phyloP scores from a whole-genome alignment of 1,140 invertebrate genomes.

The Phocides pigmalion region DNA sequence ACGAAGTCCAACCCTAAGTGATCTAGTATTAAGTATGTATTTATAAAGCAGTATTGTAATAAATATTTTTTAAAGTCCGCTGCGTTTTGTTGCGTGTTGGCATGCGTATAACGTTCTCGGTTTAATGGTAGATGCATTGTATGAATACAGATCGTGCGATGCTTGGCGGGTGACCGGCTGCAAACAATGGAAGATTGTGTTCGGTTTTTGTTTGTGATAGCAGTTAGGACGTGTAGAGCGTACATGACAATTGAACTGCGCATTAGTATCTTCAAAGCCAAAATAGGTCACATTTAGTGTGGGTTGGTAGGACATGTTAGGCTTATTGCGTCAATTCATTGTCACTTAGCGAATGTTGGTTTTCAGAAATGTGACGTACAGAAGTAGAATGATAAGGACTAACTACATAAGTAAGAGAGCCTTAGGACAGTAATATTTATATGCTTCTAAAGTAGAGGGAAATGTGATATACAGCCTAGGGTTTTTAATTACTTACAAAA shows the following conservation, averaged over 20 bases:
- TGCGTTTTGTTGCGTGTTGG: slow-evolving; percentile 44
- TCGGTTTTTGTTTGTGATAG: slow-evolving; percentile 25
- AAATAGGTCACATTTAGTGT: slow-evolving; percentile 33
- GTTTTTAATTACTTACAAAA: too few relatives aligned
- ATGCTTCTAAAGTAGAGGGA: too few relatives aligned
- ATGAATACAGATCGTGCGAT: slow-evolving; percentile 39
- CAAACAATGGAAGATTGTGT: slow-evolving; percentile 39
- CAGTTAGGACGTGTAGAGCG: slow-evolving; percentile 9
- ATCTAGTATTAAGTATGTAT: slow-evolving; percentile 66
- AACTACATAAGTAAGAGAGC: not conserved
- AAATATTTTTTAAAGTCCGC: slow-evolving; percentile 64
- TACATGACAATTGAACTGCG: slow-evolving; percentile 25
- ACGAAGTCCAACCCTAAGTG: slow-evolving; percentile 69
- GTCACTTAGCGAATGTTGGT: not conserved
- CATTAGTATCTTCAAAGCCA: slow-evolving; percentile 12
- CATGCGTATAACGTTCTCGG: slow-evolving; percentile 39
- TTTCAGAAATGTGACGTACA: not conserved
- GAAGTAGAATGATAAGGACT: not conserved
- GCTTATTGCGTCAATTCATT: slow-evolving; percentile 13
- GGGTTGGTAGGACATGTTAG: slow-evolving; percentile 7
- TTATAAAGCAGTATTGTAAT: slow-evolving; percentile 76
- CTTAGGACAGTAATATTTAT: too few relatives aligned
- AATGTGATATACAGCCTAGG: too few relatives aligned
- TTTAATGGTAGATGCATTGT: slow-evolving; percentile 40
- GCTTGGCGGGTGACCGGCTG: slow-evolving; percentile 32